These are phyloP conservation scores for Pangasius sanitwongsei DNA, from an alignment of 2,797 vertebrate genomes.

Conservation along the genomic window DNA sequence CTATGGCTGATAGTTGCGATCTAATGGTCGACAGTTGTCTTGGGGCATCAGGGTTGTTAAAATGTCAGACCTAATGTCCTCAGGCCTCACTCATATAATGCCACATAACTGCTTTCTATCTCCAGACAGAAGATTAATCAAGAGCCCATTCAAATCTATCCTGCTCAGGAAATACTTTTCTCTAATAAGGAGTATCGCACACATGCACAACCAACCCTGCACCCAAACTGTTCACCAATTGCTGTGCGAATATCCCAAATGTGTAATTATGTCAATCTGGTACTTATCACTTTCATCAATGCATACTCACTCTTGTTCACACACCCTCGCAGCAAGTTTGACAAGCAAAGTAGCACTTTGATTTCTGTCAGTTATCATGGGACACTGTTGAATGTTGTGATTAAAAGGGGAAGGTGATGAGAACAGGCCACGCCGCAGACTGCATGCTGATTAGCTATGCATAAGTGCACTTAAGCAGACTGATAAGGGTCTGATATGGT, in stretches of 20 bases:
- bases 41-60: not conserved
- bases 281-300: conserved; percentile 33
- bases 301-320: conserved; percentile 28
- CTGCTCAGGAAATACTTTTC: not conserved
- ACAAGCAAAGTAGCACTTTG: conserved; percentile 40
- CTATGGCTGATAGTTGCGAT: not conserved
- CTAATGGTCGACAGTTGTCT: not conserved
- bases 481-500: conserved; percentile 36
- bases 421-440: conserved; percentile 12
- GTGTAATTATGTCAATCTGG: conserved; percentile 43
- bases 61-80: not conserved
- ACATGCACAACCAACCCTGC: conserved; percentile 7
- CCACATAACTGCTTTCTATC: not conserved
- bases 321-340: conserved; percentile 36
- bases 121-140: not conserved
- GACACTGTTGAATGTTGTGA: conserved; percentile 43
- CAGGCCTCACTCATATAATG: not conserved
- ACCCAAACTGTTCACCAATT: conserved; percentile 39
- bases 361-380: conserved; percentile 48
- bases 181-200: not conserved
- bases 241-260: conserved; percentile 43
- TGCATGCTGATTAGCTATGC: conserved; percentile 36
- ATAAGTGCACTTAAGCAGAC: conserved; percentile 42
- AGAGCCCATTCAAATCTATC: conserved; percentile 35
- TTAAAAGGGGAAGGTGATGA: conserved; percentile 38